phyloP scores from a whole-genome alignment of 1,140 invertebrate species.

The Melipona quadrifasciata region DNA sequence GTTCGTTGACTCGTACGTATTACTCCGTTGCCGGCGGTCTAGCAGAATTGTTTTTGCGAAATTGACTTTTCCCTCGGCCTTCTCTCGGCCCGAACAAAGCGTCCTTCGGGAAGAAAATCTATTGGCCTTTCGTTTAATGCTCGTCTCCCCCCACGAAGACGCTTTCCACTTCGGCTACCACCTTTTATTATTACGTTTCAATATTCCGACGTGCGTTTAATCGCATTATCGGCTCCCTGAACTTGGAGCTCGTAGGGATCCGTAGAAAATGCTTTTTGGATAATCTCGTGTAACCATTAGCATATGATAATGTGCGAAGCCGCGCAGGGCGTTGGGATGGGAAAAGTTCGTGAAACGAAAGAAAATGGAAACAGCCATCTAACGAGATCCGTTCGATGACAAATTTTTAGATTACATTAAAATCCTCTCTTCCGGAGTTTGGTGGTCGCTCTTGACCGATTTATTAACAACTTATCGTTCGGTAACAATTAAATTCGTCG shows the following conservation, averaged over 20 bases:
- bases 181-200: conserved; percentile 60
- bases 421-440: not conserved
- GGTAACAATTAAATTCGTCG: not conserved
- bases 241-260: conserved; percentile 2
- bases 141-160: conserved; percentile 15
- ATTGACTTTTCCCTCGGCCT: conserved; percentile 70
- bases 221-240: conserved; percentile 18
- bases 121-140: conserved; percentile 59
- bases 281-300: conserved; percentile 25
- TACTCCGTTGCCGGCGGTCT: conserved; percentile 63
- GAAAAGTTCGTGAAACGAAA: not conserved
- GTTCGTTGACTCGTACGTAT: conserved; percentile 69
- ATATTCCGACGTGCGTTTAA: conserved; percentile 49
- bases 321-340: too few relatives aligned
- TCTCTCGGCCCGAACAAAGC: conserved; percentile 45
- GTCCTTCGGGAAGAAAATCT: conserved; percentile 51
- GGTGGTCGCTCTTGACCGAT: not conserved
- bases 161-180: conserved; percentile 50
- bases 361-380: not conserved
- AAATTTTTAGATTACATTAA: not conserved
- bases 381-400: not conserved
- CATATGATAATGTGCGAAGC: not conserved
- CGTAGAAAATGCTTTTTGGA: conserved; percentile 33
- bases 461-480: not conserved
- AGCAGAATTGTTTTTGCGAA: conserved; percentile 74